Evolutionary conservation across 2,797 vertebrate species (phyloP).

Genomic region (Sebastes cheni): DNA sequence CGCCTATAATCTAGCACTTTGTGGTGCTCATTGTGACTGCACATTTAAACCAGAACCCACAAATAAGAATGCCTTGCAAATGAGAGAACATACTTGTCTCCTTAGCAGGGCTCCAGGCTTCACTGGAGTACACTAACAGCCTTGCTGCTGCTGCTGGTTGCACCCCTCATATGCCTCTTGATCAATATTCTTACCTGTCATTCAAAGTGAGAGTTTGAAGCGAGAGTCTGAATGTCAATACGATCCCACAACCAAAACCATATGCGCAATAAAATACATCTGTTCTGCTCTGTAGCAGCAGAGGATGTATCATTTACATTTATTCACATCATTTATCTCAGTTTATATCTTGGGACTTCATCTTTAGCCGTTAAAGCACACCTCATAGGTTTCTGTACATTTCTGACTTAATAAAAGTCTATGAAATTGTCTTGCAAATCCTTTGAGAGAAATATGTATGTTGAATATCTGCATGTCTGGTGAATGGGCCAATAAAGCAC

Average conservation of each 20-base stretch:
- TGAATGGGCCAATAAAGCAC: constrained; percentile 27
- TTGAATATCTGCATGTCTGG: constrained; percentile 20
- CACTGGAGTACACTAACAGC: neutral
- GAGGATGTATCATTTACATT: neutral
- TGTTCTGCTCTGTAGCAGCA: constrained; percentile 12
- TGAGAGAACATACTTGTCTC: neutral
- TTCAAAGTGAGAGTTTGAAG: constrained; percentile 31
- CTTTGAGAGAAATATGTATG: neutral
- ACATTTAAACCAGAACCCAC: neutral
- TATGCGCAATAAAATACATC: constrained; percentile 30
- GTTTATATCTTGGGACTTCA: constrained; percentile 9
- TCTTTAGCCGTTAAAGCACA: constrained; percentile 3
- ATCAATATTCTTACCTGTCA: constrained; percentile 41
- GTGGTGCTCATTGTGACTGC: neutral
- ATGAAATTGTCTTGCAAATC: constrained; percentile 24
- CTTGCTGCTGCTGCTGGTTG: constrained; percentile 20
- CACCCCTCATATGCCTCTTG: neutral
- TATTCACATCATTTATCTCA: constrained; percentile 13
- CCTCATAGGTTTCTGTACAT: neutral
- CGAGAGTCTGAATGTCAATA: constrained; percentile 27
- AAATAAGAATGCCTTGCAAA: neutral
- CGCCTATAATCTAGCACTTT: neutral
- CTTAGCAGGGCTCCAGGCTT: constrained; percentile 8
- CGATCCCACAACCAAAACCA: constrained; percentile 38
- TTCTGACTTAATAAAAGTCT: neutral